Percentiles rank a stretch among this genome's conserved stretches.
These are phyloP conservation scores for Eublepharis macularius DNA, from an alignment of 2,113 vertebrate species.

Conservation along the genomic window DNA sequence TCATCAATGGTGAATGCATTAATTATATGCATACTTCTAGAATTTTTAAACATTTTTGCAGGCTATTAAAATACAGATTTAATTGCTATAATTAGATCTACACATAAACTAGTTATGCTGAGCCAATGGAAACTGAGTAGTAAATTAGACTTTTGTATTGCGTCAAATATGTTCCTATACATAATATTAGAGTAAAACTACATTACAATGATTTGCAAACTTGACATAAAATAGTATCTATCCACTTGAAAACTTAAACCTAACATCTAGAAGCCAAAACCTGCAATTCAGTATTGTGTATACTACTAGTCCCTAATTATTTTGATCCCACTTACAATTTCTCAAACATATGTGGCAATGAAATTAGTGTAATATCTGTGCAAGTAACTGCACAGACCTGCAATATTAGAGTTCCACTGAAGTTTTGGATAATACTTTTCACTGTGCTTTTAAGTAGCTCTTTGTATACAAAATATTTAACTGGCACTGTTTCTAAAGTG, in stretches of 20 bases:
- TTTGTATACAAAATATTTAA: constrained; percentile 28
- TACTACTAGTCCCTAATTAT: not conserved
- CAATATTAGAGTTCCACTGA: not conserved
- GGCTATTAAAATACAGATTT: not conserved
- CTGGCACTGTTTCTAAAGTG: constrained; percentile 3
- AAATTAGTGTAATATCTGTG: not conserved
- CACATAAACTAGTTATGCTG: not conserved
- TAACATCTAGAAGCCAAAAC: not conserved
- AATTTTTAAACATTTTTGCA: not conserved
- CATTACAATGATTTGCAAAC: not conserved
- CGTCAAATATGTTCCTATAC: not conserved
- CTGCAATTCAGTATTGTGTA: not conserved
- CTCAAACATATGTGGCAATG: not conserved
- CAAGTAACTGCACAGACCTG: not conserved
- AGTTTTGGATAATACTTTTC: constrained; percentile 10
- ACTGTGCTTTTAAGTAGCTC: constrained; percentile 15
- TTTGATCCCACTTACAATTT: not conserved
- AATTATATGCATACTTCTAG: not conserved
- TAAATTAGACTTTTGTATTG: not conserved
- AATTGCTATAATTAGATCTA: not conserved
- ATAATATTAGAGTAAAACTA: not conserved
- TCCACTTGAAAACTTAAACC: not conserved
- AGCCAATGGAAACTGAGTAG: not conserved
- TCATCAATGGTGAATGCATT: not conserved
- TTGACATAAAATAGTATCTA: not conserved